phyloP scores from a whole-genome alignment of 2,113 vertebrate species.

The Scomber japonicus region DNA sequence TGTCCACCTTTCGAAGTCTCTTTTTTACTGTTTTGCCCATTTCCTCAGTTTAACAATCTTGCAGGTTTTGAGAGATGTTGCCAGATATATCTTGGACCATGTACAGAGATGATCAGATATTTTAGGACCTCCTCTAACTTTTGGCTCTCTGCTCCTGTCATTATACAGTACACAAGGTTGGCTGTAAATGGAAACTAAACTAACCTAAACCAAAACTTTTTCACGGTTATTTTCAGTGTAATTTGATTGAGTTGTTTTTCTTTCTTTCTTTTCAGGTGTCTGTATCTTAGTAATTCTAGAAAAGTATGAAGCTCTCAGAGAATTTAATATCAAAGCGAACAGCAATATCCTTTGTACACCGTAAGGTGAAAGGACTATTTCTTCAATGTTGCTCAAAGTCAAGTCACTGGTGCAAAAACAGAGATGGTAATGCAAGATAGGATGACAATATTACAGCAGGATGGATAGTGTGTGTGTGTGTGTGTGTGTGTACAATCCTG shows the following conservation, averaged over 20 bases:
- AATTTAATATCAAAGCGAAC: constrained; percentile 34
- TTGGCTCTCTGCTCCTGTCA: neutral
- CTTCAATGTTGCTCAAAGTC: constrained; percentile 44
- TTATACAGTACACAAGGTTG: neutral
- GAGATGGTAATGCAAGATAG: constrained; percentile 15
- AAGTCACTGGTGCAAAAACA: constrained; percentile 17
- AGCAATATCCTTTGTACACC: constrained; percentile 33
- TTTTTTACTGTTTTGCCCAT: neutral
- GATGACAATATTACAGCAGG: constrained; percentile 16
- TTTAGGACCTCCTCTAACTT: constrained; percentile 15
- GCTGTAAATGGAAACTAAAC: neutral
- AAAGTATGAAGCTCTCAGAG: neutral
- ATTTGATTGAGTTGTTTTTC: neutral
- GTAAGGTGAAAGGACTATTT: constrained; percentile 8
- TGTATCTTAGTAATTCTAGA: neutral
- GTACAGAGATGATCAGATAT: neutral
- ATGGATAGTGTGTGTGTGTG: constrained; percentile 12
- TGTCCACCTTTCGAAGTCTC: neutral
- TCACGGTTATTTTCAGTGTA: constrained; percentile 19
- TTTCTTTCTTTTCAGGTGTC: neutral
- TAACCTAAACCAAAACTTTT: neutral
- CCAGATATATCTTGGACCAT: constrained; percentile 6
- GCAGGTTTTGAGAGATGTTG: neutral
- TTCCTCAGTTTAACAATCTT: neutral
- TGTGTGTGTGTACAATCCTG: constrained; percentile 12